phyloP scores from a whole-genome alignment of 2,113 vertebrate species.

The Pan troglodytes region NHGRI_mPanTro3-v2.1_pri NC_072403.2:100210501-100211000 shows the following conservation, averaged over 20 bases:
- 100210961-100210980: neutral
- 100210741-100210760: neutral
- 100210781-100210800: neutral
- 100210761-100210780: neutral
- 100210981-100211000: neutral
- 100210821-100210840: neutral
- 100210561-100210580: neutral
- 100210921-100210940: constrained; percentile 46
- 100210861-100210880: neutral
- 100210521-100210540: constrained; percentile 9
- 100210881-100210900: neutral
- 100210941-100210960: neutral
- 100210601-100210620: neutral
- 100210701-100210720: constrained; percentile 33
- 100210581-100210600: constrained; percentile 2
- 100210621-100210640: neutral
- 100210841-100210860: neutral
- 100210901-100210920: neutral
- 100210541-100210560: constrained; percentile 5
- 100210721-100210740: constrained; percentile 50
- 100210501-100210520: neutral
- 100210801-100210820: neutral
- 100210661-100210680: neutral
- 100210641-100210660: neutral
- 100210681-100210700: neutral